Evolutionary conservation across 2,888 invertebrate species (phyloP).

Genomic region (Pseudococcus jackbeardsleyi): DNA sequence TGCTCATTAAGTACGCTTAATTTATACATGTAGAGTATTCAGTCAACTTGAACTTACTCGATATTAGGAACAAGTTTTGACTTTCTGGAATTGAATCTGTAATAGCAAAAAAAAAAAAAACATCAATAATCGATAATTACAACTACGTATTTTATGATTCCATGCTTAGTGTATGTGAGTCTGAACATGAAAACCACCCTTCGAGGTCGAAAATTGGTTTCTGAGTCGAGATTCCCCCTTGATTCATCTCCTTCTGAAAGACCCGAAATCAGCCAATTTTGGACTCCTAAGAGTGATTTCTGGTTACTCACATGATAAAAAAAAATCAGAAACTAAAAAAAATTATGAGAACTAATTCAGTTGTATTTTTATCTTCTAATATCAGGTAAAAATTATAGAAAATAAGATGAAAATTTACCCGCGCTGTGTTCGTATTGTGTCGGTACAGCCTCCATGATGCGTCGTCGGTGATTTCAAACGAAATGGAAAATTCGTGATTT

Average conservation of each 20-base stretch:
- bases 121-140: neutral
- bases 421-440: conserved; percentile 32
- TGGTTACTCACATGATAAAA: too few species aligned
- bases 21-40: neutral
- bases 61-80: conserved; percentile 44
- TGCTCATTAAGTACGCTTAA: too few species aligned
- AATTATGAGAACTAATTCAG: too few species aligned
- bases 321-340: too few species aligned
- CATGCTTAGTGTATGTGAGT: neutral
- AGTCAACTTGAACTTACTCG: conserved; percentile 12
- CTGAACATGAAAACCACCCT: too few species aligned
- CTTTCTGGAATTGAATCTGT: conserved; percentile 42
- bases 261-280: too few species aligned
- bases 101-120: neutral
- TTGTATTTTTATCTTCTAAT: too few species aligned
- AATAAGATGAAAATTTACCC: neutral
- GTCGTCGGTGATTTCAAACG: neutral
- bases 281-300: too few species aligned
- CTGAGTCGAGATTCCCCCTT: too few species aligned
- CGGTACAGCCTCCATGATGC: conserved; percentile 26
- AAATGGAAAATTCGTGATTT: neutral
- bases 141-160: neutral
- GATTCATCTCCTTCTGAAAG: too few species aligned
- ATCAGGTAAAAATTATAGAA: too few species aligned
- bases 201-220: too few species aligned